Evolutionary conservation across 92 coral and sea anemone genomes (phyloP), one percentile per base, ranked within the genome.

Genomic region (Phenganax marumi): DNA sequence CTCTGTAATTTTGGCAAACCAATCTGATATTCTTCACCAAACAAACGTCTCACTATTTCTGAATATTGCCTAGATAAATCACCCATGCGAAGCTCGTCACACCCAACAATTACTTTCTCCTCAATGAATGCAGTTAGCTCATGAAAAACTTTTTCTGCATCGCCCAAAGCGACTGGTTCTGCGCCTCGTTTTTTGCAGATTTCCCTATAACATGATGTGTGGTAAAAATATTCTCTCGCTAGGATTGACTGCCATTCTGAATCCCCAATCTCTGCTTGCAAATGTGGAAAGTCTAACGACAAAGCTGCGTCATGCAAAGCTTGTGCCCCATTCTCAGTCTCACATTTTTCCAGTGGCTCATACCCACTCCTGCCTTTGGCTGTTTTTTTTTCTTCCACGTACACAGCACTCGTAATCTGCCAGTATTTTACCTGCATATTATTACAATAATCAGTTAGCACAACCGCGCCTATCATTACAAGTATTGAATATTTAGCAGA

Each of bases 301-400:
- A 63, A 19, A 63, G 70, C 70, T 9, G 70, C 70, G 70, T 11
- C 70, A 25, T 63, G 70, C 70, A 63, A 21, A 63, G 14, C 13
- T 63, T 25, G 70, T 63, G 70, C 70, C 70, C 70, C 70, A 63
- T 63, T 63, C 23, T 63, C 70, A 63, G 70, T 63, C 70, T 63
- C 14, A 63, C 70, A 63, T 63, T 63, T 63, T 63, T 63, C 70
- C 12, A 63, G 12, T 11, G 70, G 70, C 70, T 63, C 70, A 63
- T 63, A 63, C 70, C 70, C 70, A 63, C 70, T 63, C 14, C 70
- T 25, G 23, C 70, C 70, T 63, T 63, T 63, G 13, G 70, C 70
- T 10, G 70, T 63, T 63, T 63, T 63, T 63, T 21, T 11, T 63
- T 19, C n/a, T 63, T 25, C 70, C 70, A 63, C 70, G 22, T 21